These are phyloP conservation scores for Eudyptes chrysolophus DNA, from an alignment of 2,113 vertebrate species.

Conservation along the genomic window DNA sequence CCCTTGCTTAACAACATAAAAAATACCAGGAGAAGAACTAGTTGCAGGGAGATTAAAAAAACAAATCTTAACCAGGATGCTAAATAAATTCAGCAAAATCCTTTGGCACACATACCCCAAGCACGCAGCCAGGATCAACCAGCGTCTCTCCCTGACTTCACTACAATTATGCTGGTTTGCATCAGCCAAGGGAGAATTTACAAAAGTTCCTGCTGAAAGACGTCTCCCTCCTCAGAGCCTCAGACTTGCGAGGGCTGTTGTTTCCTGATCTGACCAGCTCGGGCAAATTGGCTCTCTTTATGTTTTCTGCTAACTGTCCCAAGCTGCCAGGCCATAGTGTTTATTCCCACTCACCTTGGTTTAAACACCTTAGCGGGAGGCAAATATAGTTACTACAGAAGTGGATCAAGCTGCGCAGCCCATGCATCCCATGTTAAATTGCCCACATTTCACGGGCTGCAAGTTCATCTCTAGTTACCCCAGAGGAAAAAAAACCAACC, in stretches of 20 bases:
- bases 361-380: slow-evolving; percentile 1
- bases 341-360: slow-evolving; percentile 24
- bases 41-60: neutral
- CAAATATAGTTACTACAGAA: neutral
- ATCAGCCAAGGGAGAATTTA: neutral
- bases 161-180: neutral
- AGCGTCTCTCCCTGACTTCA: neutral
- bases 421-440: neutral
- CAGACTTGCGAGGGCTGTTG: neutral
- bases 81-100: neutral
- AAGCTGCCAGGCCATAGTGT: neutral
- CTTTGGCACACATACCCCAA: neutral
- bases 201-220: neutral
- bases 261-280: neutral
- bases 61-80: neutral
- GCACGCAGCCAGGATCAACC: neutral
- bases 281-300: neutral
- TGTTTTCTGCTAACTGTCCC: slow-evolving; percentile 25
- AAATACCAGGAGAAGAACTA: neutral
- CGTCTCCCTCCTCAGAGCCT: neutral
- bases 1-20: neutral
- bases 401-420: neutral
- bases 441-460: neutral
- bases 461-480: neutral
- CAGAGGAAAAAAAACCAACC: neutral